Percentiles rank a stretch among this genome's conserved stretches.
phyloP scores from a whole-genome alignment of 2,797 vertebrate genomes.

The Gymnothorax reevesii region DNA sequence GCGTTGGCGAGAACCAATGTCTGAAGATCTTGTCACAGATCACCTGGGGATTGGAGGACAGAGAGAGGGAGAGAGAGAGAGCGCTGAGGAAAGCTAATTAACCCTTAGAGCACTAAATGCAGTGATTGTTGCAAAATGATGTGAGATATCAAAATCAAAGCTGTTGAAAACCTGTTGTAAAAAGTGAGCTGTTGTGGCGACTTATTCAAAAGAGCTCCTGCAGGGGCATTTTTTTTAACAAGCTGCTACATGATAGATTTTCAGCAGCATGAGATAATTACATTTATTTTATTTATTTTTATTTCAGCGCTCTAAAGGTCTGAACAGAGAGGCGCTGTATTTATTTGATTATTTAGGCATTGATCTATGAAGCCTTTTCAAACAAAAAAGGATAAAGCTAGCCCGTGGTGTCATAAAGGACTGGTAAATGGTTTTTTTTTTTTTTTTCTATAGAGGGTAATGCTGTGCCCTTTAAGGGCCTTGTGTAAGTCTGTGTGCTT shows the following conservation, averaged over 20 bases:
- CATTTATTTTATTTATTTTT: no score
- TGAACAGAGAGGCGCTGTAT: neutral
- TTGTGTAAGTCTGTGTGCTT: neutral
- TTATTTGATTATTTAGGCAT: neutral
- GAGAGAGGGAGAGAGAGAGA: neutral
- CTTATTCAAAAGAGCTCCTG: no score
- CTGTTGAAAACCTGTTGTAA: no score
- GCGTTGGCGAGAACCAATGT: conserved; percentile 82
- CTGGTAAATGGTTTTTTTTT: neutral
- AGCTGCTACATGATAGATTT: no score
- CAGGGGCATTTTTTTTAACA: no score
- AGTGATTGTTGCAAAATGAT: no score
- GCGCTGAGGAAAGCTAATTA: neutral
- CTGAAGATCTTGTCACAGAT: conserved; percentile 97
- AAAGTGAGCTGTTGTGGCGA: no score
- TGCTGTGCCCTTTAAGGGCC: neutral
- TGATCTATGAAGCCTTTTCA: neutral
- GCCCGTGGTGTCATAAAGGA: neutral
- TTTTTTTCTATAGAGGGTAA: neutral
- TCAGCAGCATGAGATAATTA: no score
- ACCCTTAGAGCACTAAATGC: no score
- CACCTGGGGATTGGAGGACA: conserved; percentile 71
- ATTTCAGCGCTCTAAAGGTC: neutral
- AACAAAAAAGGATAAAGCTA: neutral
- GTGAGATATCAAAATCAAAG: no score